Evolutionary conservation across 92 coral and sea anemone genomes (phyloP), one percentile per base, ranked within the genome.

Genomic region (Pocillopora meandrina): DNA sequence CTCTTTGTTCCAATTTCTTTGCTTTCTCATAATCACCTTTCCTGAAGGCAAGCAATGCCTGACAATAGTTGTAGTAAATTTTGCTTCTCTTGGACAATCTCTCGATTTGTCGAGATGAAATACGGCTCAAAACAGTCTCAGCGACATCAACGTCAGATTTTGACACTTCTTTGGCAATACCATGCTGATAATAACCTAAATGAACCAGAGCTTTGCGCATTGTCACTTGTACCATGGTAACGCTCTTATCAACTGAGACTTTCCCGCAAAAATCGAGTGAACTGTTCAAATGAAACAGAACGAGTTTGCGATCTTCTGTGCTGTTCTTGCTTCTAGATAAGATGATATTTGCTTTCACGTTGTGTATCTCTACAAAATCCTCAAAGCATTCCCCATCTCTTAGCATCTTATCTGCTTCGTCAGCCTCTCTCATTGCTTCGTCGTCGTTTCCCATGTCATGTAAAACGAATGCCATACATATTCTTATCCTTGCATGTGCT

Each of bases 151-250:
- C 84, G 56, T 82, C 88, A 82, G 74, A 68, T 6, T 33, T 26
- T 34, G 70, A 42, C 56, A 76, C 87, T 1, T 87, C 87, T 75
- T 87, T 79, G 20, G 82, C 55, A 74, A 87, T 87, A 19, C 83
- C 90, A 87, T 82, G 87, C 20, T 87, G 87, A 42, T 87, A 87
- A 68, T 31, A 76, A 0, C 88, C 90, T 9, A 87, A 72, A 75
- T 87, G 79, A 64, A 87, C 60, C 42, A 82, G 78, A 1, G 90
- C 90, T 59, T 82, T 82, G 67, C 84, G 83, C 16, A 87, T 59
- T 16, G 66, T 82, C 18, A 67, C 82, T 74, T 82, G 90, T 10
- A 52, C 71, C 49, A 75, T 61, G 5, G 66, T 73, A 10, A 26
- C 71, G 31, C 84, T 85, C 60, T 78, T 85, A 72, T 85, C 66